Base-by-base conservation (phyloP, 2,113 vertebrate genomes). In the Hemichromis elongatus region DNA sequence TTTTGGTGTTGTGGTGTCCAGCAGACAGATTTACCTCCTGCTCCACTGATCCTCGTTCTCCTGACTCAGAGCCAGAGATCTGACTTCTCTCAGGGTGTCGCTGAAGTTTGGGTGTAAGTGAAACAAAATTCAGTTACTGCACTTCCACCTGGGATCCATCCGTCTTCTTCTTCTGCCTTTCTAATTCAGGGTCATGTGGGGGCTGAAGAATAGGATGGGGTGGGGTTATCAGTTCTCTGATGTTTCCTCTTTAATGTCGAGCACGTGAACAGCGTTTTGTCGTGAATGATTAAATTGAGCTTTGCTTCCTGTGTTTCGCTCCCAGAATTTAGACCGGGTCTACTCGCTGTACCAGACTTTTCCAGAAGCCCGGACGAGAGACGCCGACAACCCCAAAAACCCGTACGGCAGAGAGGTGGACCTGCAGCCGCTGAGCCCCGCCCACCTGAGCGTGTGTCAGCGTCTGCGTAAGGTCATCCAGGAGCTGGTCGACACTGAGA, bases 401-500 rank as follows among this genome's bases (percentile, higher is more conserved):
- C 93, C 95, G 1, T 93, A 94, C 86, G 28, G 80, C 63, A 55
- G 80, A 13, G 96, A 92, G 94, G 59, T 5, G 63, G 91, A 93
- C 21, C 90, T 89, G 0, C 89, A 75, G 18, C 93, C 96, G 13
- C 90, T 97, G 1, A 95, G 97, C 89, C 95, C 97, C 75, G 94
- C 97, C 45, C 97, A 98, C 92, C 96, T 98, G 86, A 97, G 97
- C 0, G 97, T 97, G 1, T 97, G 97, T 77, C 98, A 99, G 13
- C 96, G 97, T 14, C 95, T 99, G 47, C 95, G 97, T 1, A 99
- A 98, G 89, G 98, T 99, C 86, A 98, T 99, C 90, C 96, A 99
- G 93, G 98, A 99, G 89, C 97, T 99, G 21, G 90, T 99, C 84
- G 97, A 98, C 93, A 99, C 98, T 0, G 98, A 99, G 95, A 98